Percentiles rank a stretch among this genome's conserved stretches.
Evolutionary conservation across 2,888 invertebrate species (phyloP).

Genomic region (Tubiluchus corallicola): DNA sequence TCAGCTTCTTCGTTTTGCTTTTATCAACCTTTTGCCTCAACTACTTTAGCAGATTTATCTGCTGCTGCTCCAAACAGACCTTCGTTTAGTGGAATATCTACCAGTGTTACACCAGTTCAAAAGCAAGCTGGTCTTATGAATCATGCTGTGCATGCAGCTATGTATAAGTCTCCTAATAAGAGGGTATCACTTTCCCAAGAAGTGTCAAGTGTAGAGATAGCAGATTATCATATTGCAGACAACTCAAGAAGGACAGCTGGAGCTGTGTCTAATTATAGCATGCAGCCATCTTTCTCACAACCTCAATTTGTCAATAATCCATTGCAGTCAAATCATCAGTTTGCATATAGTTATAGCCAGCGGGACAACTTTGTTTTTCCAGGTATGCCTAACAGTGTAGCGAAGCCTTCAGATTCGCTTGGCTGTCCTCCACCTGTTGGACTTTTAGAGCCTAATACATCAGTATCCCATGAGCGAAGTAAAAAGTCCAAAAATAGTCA

Average conservation of each 20-base stretch:
- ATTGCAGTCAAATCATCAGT: background rate
- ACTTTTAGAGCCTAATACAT: conserved; percentile 10
- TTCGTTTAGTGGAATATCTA: no score
- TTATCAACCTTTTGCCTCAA: background rate
- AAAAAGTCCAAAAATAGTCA: conserved; percentile 13
- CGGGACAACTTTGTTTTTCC: background rate
- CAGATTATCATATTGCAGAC: background rate
- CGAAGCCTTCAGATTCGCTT: background rate
- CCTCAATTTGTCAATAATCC: no score
- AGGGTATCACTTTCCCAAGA: no score
- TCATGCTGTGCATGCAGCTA: background rate
- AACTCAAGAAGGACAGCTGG: background rate
- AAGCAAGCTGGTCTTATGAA: no score
- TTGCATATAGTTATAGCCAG: background rate
- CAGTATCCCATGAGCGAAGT: conserved; percentile 11
- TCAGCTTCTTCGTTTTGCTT: no score
- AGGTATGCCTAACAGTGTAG: background rate
- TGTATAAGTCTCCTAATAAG: no score
- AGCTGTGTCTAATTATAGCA: background rate
- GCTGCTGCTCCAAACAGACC: no score
- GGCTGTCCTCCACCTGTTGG: background rate
- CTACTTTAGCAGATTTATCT: background rate
- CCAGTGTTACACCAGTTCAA: background rate
- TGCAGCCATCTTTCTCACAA: background rate
- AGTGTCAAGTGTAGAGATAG: background rate